Evolutionary conservation across 2,797 vertebrate species (phyloP), one percentile per base, ranked within the genome.

Genomic region (Podarcis lilfordi): DNA sequence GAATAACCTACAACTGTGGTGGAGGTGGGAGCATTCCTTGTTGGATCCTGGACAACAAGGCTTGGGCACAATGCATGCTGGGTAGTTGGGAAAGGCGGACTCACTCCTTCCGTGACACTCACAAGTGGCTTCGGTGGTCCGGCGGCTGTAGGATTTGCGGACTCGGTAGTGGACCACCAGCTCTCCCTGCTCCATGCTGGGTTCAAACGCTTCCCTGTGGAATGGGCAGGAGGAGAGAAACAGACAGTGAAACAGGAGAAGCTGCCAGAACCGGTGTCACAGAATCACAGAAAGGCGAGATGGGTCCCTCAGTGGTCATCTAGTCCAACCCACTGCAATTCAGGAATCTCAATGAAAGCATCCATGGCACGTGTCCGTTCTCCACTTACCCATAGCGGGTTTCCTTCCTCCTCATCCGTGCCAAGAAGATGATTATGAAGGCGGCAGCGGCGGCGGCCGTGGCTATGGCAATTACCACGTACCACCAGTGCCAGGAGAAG

Each of bases 401-500:
- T 96, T 98, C 98, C 92, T 99, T 99, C 91, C 95, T 97, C 66
- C 98, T 96, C 84, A 97, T 96, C 86, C 98, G 97, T 86, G 98
- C 96, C 90, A 98, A 96, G 84, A 98, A 98, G 85, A 98, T 94
- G 40, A 96, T 96, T 96, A 98, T 93, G 91, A 98, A 96, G 89
- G 97, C 95, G 17, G 97, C 97, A 2, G 98, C 96, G 88, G 97
- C 95, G 25, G 98, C 92, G 0, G 97, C 97, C 10, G 97, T 97
- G 0, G 96, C 95, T 0, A 97, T 93, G 50, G 97, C 98, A 95
- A 98, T 97, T 85, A 98, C 97, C 91, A 98, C 97, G 6, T 98
- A 98, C 98, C 98, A 99, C 98, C 98, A 98, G 95, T 98, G 98
- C 98, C 98, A 98, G 80, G 98, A 98, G 95, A 98, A 98, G 88